Base-by-base conservation (phyloP, 1,140 invertebrate genomes). In the Tetramorium alpestre region DNA sequence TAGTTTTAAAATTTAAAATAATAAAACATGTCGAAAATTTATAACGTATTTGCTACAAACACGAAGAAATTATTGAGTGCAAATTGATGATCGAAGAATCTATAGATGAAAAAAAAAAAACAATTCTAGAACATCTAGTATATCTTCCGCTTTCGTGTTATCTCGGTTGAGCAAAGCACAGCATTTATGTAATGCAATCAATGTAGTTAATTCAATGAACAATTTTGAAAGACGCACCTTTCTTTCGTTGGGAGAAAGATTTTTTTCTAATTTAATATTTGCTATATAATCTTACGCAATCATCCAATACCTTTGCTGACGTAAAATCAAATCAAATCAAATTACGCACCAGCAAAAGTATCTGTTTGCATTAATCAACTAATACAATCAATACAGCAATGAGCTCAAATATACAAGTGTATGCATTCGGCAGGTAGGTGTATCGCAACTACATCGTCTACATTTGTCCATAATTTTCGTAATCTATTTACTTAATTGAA, bases 371-470 rank as follows among this genome's bases (percentile, higher is more conserved):
- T 80, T 56, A 73, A 58, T 41, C 38, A 72, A 58, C 54, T 82
- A 60, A 62, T 67, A 28, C 28, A 51, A 41, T 80, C 11, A 25
- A 18, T 62, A 80, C 22, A 75, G 80, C 80, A 84, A 84, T 84
- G 80, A 84, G 69, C 80, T 84, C 80, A 84, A 84, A 84, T 84
- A 84, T 84, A 41, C 69, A 73, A 28, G n/a, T 18, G 25, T 33
- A 10, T 16, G 7, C 18, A 41, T 84, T 38, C 11, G n/a, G 33
- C 41, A 84, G 69, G 80, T 84, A 84, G 72, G 80, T 84, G 54
- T 70, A 60, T 60, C 13, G 41, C 41, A 47, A 33, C 47, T 75
- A 84, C 80, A 84, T 84, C 80, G 80, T 75, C 80, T 75, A 84
- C 80, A 49, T 73, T 75, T 73, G 80, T 60, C 47, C 18, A 75